Evolutionary conservation across 2,113 vertebrate species (phyloP).

Genomic region (Megaceryle maxima): DNA sequence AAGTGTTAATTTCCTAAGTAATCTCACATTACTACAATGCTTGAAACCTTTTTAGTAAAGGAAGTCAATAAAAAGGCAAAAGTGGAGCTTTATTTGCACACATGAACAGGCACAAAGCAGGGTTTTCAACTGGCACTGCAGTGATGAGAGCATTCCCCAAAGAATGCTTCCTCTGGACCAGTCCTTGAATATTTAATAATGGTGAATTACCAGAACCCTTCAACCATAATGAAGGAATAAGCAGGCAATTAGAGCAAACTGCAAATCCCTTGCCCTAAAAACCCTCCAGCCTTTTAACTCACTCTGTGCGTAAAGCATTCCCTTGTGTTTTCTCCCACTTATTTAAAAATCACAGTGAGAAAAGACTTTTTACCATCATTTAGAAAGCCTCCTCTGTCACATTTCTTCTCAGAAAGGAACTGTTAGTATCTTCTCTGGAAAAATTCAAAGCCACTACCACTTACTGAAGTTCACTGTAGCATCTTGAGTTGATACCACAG

Average conservation of each 20-base stretch:
- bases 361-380: neutral
- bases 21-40: constrained; percentile 61
- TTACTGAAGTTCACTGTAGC: neutral
- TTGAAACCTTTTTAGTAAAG: neutral
- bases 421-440: neutral
- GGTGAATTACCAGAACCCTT: constrained; percentile 78
- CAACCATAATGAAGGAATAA: constrained; percentile 78
- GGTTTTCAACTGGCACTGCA: constrained; percentile 21
- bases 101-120: constrained; percentile 23
- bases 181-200: constrained; percentile 81
- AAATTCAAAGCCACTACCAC: neutral
- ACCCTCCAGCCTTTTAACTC: constrained; percentile 28
- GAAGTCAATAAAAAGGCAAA: constrained; percentile 35
- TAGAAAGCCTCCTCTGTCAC: neutral
- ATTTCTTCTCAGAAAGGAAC: neutral
- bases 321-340: constrained; percentile 17
- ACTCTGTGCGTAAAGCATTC: neutral
- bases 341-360: constrained; percentile 33
- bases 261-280: constrained; percentile 75
- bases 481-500: neutral
- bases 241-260: constrained; percentile 81
- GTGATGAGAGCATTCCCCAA: constrained; percentile 9
- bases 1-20: constrained; percentile 77
- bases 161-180: constrained; percentile 61
- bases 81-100: constrained; percentile 57